Percentiles rank a stretch among this genome's conserved stretches.
Conservation (phyloP, 2,113 vertebrate genomes). For the Sigmodon hispidus region DNA sequence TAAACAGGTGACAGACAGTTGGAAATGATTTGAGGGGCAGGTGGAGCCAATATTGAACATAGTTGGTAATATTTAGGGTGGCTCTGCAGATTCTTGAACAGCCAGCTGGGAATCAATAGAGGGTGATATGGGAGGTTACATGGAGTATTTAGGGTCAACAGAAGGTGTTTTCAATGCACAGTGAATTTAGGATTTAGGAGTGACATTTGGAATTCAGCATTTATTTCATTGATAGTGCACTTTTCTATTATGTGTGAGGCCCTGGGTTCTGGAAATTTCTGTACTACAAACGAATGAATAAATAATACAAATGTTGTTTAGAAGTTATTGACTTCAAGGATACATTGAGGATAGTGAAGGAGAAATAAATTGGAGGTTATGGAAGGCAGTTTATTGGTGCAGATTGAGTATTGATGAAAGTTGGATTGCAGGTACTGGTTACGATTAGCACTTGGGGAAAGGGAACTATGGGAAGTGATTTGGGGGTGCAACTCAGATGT, state of each 20-base stretch:
- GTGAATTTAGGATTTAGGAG: constrained; percentile 37
- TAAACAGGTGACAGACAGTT: neutral
- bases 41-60: neutral
- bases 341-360: neutral
- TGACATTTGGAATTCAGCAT: neutral
- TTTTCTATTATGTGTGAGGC: neutral
- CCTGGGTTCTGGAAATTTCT: neutral
- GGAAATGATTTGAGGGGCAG: neutral
- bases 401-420: neutral
- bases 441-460: constrained; percentile 18
- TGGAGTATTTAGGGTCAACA: constrained; percentile 5
- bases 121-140: neutral
- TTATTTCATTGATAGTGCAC: neutral
- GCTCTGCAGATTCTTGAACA: neutral
- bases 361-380: neutral
- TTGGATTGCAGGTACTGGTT: neutral
- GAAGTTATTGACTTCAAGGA: constrained; percentile 28
- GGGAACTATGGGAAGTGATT: neutral
- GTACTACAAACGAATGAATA: neutral
- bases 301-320: constrained; percentile 16
- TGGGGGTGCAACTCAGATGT: neutral
- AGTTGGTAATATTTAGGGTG: constrained; percentile 30
- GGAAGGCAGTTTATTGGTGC: neutral
- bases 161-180: neutral
- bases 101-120: constrained; percentile 1